Evolutionary conservation across 1,140 invertebrate species (phyloP).

Genomic region (Adoxophyes honmai): DNA sequence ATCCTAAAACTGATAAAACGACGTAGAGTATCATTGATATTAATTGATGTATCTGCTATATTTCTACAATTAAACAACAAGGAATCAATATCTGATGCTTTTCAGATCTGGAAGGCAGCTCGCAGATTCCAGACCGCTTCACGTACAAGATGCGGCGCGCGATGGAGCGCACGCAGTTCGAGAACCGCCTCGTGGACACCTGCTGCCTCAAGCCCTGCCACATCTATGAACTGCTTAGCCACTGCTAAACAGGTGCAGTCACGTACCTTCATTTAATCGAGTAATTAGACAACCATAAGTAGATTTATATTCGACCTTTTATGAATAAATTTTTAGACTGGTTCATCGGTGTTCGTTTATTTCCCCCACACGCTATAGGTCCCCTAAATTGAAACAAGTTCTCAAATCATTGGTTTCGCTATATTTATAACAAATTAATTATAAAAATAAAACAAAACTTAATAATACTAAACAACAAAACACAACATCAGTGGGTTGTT

Average conservation of each 20-base stretch:
- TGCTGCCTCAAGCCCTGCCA: background rate
- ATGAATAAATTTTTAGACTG: slow-evolving; percentile 2
- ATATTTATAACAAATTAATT: slow-evolving; percentile 37
- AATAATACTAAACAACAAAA: slow-evolving; percentile 48
- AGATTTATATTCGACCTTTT: background rate
- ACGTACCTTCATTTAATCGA: background rate
- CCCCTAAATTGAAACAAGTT: slow-evolving; percentile 34
- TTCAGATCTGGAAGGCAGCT: background rate
- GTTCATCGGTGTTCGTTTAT: background rate
- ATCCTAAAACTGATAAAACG: no score
- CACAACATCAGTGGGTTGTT: slow-evolving; percentile 45
- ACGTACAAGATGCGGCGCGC: background rate
- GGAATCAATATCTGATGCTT: no score
- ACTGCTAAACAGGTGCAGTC: background rate
- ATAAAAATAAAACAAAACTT: slow-evolving; percentile 35
- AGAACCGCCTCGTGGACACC: background rate
- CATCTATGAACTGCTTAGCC: background rate
- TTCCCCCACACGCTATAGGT: background rate
- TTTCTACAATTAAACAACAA: no score
- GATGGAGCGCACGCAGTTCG: background rate
- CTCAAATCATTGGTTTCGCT: slow-evolving; percentile 64
- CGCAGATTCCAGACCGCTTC: background rate
- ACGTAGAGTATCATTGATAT: no score
- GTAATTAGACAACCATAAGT: no score
- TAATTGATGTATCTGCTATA: no score